Conservation (phyloP, 2,113 vertebrate species). For the Apeltes quadracus region DNA sequence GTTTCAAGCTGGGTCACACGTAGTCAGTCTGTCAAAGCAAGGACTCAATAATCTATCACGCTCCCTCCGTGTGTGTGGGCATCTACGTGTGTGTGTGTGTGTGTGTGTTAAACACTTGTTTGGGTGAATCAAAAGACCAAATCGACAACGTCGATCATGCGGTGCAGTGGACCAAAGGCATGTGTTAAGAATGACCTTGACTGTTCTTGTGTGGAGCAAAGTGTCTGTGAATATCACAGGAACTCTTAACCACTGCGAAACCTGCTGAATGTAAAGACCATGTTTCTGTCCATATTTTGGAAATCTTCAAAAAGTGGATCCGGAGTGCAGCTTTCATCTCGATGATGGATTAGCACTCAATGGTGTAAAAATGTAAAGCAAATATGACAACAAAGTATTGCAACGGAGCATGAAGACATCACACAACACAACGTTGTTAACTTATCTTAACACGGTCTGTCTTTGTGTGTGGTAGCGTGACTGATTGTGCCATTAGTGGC, state of each 20-base stretch:
- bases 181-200: constrained; percentile 67
- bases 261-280: constrained; percentile 1
- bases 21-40: constrained; percentile 52
- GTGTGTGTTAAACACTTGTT: neutral
- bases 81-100: constrained; percentile 8
- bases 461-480: constrained; percentile 60
- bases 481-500: constrained; percentile 63
- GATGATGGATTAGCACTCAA: neutral
- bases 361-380: neutral
- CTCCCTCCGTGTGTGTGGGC: constrained; percentile 4
- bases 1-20: constrained; percentile 53
- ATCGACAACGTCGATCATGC: constrained; percentile 65
- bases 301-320: neutral
- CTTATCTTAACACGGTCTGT: constrained; percentile 34
- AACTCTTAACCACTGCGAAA: constrained; percentile 25
- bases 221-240: constrained; percentile 42
- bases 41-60: constrained; percentile 46
- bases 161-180: constrained; percentile 68
- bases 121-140: constrained; percentile 61
- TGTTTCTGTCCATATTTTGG: neutral
- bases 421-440: constrained; percentile 41
- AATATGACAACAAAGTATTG: neutral
- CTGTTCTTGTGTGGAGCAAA: constrained; percentile 28
- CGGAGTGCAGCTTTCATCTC: neutral
- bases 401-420: constrained; percentile 33